These are phyloP conservation scores for Tricholaema leucomelas DNA, from an alignment of 2,113 vertebrate species.

Conservation along the genomic window DNA sequence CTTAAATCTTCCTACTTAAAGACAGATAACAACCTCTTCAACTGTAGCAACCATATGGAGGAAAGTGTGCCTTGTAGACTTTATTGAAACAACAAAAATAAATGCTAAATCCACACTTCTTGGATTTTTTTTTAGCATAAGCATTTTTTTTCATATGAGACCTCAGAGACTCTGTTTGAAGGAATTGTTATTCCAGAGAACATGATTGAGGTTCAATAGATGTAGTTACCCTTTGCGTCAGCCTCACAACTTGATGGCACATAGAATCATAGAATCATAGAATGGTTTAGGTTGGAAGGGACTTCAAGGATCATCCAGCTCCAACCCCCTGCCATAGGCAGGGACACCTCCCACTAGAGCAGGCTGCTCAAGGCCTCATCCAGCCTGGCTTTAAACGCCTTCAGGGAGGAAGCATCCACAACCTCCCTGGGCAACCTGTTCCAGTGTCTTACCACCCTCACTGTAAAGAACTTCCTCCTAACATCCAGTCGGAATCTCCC, in stretches of 20 bases:
- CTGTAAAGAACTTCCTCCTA: no score
- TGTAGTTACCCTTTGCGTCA: neutral
- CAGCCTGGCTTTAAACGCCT: no score
- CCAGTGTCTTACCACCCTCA: no score
- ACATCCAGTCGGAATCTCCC: no score
- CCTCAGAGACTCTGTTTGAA: neutral
- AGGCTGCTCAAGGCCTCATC: no score
- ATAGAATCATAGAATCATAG: no score
- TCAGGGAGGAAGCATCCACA: no score
- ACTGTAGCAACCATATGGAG: neutral
- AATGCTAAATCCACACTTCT: neutral
- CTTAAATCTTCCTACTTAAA: neutral
- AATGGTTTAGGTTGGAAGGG: no score
- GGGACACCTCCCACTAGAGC: no score
- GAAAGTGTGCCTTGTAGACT: neutral
- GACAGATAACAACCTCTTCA: neutral
- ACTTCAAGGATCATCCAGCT: no score
- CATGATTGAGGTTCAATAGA: neutral
- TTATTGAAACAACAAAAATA: neutral
- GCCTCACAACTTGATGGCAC: neutral
- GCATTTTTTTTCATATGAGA: neutral
- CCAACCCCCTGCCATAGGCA: no score
- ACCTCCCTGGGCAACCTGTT: no score
- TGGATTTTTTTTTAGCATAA: neutral
- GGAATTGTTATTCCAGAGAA: neutral